phyloP scores from a whole-genome alignment of 2,888 invertebrate genomes.

The Ormia ochracea region DNA sequence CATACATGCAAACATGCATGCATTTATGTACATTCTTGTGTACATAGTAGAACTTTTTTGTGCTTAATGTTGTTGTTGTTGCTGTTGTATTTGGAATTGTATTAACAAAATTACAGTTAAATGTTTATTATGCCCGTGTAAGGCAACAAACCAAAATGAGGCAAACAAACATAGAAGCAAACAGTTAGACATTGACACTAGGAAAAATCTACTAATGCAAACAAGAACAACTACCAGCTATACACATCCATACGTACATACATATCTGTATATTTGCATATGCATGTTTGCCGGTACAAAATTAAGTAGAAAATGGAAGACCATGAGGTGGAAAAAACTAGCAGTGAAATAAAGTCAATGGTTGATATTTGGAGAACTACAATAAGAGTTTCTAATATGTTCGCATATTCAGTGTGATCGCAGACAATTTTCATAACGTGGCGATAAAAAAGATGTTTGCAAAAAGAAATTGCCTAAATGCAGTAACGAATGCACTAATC shows the following conservation, averaged over 20 bases:
- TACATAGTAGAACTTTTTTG: constrained; percentile 45
- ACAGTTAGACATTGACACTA: constrained; percentile 52
- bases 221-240: neutral
- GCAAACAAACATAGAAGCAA: neutral
- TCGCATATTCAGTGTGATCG: no score
- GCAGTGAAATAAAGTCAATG: constrained; percentile 41
- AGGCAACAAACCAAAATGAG: constrained; percentile 31
- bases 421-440: no score
- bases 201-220: constrained; percentile 28
- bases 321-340: neutral
- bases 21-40: no score
- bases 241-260: no score
- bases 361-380: neutral
- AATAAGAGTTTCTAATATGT: neutral
- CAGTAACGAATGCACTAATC: no score
- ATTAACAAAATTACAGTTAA: constrained; percentile 57
- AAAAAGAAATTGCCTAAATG: no score
- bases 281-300: no score
- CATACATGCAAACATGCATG: no score
- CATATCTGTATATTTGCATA: no score
- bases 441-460: no score
- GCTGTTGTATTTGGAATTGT: constrained; percentile 33
- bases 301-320: neutral
- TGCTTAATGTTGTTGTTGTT: no score
- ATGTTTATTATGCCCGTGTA: constrained; percentile 40